phyloP scores from a whole-genome alignment of 2,113 vertebrate genomes.

The Brachyistius frenatus region DNA sequence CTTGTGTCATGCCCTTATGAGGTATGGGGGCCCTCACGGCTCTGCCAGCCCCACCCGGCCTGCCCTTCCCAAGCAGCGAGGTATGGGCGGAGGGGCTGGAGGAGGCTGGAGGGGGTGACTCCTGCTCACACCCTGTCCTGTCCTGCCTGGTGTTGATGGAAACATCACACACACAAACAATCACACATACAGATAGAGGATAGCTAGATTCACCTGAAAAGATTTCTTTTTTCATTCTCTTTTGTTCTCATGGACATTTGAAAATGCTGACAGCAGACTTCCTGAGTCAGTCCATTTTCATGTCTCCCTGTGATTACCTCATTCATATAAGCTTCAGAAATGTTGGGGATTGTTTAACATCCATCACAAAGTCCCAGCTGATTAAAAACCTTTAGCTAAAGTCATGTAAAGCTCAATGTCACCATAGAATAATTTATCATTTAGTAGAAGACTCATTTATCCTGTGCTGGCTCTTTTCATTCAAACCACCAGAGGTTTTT shows the following conservation, averaged over 20 bases:
- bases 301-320: conserved; percentile 68
- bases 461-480: conserved; percentile 47
- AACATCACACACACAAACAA: conserved; percentile 25
- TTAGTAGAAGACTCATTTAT: conserved; percentile 55
- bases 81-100: conserved; percentile 45
- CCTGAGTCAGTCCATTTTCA: conserved; percentile 66
- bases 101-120: conserved; percentile 59
- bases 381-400: conserved; percentile 59
- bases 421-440: conserved; percentile 53
- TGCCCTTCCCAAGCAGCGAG: conserved; percentile 61
- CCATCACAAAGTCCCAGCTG: conserved; percentile 64
- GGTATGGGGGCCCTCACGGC: conserved; percentile 73
- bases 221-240: conserved; percentile 24
- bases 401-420: conserved; percentile 47
- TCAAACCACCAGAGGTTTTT: conserved; percentile 57
- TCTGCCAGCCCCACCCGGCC: conserved; percentile 70
- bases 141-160: conserved; percentile 56
- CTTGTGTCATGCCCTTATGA: conserved; percentile 82
- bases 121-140: conserved; percentile 57
- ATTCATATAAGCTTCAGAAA: conserved; percentile 58
- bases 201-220: conserved; percentile 37
- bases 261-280: conserved; percentile 75
- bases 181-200: conserved; percentile 25
- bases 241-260: conserved; percentile 55
- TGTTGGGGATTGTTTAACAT: conserved; percentile 68